Evolutionary conservation across 2,113 vertebrate genomes (phyloP), one percentile per base, ranked within the genome.

Genomic region (Thalassarche chlororhynchos): DNA sequence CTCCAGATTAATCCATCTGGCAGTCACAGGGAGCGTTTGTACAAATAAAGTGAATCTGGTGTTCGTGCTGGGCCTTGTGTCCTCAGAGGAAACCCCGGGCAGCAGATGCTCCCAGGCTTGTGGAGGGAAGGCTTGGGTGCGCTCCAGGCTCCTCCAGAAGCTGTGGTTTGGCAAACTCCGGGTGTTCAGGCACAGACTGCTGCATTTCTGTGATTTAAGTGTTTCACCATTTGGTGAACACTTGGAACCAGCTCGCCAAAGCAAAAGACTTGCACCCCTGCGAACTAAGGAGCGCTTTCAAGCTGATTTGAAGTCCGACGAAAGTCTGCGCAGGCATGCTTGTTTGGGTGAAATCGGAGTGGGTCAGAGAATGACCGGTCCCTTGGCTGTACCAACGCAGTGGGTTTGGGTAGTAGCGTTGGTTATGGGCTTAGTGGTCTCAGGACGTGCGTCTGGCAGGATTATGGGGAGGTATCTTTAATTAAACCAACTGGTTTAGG

Each of bases 391-490:
- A 66, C 61, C 70, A 65, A 2, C 18, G 12, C 65, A 7, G 23
- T 7, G 25, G 14, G 19, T 64, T 82, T 12, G 16, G 55, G 64
- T 21, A 66, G 36, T 3, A 26, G n/a, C 0, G 0, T 14, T 74
- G 36, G 20, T 44, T 68, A 13, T 23, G 61, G 44, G 34, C 34
- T 82, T 25, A 31, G 54, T 2, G 2, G 12, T 52, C 44, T 75
- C 51, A 14, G 66, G 29, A 32, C 15, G 5, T 5, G 29, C 4
- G 3, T 31, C 47, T 79, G 52, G 13, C 57, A 54, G 42, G 17
- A 31, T 68, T n/a, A 71, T 10, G 10, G 31, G 29, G 52, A 57
- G 17, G 14, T 47, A 42, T 42, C 55, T 89, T 57, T 81, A 71
- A 21, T 66, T 32, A 76, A 89, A 83, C 17, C 26, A 61, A 2